Evolutionary conservation across 1,140 invertebrate species (phyloP).

Genomic region (Idris sp.): DNA sequence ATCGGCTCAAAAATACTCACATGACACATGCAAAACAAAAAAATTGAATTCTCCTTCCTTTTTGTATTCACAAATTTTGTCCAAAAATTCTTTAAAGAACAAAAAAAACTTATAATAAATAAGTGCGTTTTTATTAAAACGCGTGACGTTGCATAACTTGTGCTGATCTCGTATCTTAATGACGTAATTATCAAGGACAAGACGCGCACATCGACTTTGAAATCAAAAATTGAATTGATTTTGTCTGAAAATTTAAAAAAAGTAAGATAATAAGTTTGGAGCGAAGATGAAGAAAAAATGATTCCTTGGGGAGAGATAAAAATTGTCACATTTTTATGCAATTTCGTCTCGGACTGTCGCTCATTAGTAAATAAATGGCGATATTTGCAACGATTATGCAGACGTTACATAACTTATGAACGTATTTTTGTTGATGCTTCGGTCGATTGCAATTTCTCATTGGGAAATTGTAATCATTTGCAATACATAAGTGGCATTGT

Average conservation of each 20-base stretch:
- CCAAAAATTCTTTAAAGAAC: too few relatives aligned
- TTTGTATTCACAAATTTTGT: too few relatives aligned
- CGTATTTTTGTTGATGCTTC: constrained; percentile 45
- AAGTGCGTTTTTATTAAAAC: constrained; percentile 28
- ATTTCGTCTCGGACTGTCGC: constrained; percentile 32
- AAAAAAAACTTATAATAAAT: constrained; percentile 20
- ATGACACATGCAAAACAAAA: too few relatives aligned
- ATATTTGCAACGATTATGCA: constrained; percentile 46
- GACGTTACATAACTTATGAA: constrained; percentile 47
- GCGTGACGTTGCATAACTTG: constrained; percentile 42
- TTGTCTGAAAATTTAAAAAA: too few relatives aligned
- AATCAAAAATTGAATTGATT: too few relatives aligned
- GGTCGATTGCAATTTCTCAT: constrained; percentile 9
- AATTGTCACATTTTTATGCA: constrained; percentile 16
- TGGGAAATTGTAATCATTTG: too few relatives aligned
- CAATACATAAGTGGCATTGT: too few relatives aligned
- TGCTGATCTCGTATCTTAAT: constrained; percentile 42
- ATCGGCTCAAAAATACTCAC: too few relatives aligned
- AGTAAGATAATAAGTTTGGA: too few relatives aligned
- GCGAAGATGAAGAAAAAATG: too few relatives aligned
- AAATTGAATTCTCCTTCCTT: too few relatives aligned
- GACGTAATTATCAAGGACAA: constrained; percentile 51
- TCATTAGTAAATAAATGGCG: constrained; percentile 53
- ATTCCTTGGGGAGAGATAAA: too few relatives aligned
- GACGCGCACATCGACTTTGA: constrained; percentile 13